Evolutionary conservation across 2,797 vertebrate genomes (phyloP).

Genomic region (Simalia tracyae): DNA sequence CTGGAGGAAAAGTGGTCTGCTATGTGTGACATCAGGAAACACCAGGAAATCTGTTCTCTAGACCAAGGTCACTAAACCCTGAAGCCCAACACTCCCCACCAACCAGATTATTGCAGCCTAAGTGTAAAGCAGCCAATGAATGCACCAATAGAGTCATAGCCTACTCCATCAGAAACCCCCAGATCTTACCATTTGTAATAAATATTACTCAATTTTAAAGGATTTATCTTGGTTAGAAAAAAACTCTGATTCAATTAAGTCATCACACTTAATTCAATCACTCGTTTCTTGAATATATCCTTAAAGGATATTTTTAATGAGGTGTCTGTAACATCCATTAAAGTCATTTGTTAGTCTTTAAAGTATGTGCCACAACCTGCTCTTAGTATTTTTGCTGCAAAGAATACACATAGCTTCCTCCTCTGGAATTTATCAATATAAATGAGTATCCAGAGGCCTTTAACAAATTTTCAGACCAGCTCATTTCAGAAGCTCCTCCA

Average conservation of each 20-base stretch:
- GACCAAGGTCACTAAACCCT: too few species aligned
- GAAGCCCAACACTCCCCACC: too few species aligned
- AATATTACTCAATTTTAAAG: background rate
- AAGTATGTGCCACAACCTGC: background rate
- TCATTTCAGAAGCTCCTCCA: constrained; percentile 26
- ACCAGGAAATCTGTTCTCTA: too few species aligned
- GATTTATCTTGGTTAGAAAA: background rate
- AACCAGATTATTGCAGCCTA: too few species aligned
- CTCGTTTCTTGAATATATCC: background rate
- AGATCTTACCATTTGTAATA: background rate
- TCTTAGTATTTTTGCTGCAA: background rate
- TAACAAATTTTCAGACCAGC: background rate
- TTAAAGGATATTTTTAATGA: constrained; percentile 17
- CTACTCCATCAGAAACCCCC: too few species aligned
- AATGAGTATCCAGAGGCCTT: background rate
- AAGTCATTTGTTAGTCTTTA: background rate
- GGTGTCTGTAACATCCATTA: background rate
- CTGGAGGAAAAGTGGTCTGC: too few species aligned
- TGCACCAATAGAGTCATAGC: too few species aligned
- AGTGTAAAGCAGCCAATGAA: too few species aligned
- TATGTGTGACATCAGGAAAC: too few species aligned
- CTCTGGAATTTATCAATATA: background rate
- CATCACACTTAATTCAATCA: background rate
- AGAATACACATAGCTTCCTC: background rate
- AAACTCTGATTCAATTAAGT: background rate